Evolutionary conservation across 1,140 invertebrate genomes (phyloP).

Genomic region (Ceratina japonica): DNA sequence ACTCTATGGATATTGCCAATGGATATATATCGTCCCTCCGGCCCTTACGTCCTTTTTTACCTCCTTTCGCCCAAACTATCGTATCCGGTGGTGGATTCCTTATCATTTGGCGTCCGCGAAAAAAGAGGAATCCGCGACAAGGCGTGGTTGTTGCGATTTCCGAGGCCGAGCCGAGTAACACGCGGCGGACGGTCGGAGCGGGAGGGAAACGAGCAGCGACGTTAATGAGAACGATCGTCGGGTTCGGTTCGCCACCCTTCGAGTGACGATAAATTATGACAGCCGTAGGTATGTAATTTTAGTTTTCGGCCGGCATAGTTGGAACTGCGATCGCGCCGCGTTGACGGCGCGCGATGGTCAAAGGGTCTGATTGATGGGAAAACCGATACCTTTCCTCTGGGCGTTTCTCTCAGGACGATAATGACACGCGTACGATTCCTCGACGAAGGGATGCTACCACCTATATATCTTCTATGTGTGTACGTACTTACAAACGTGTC

Average conservation of each 20-base stretch:
- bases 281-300: slow-evolving; percentile 31
- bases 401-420: slow-evolving; percentile 63
- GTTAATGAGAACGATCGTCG: slow-evolving; percentile 9
- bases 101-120: not conserved
- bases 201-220: not conserved
- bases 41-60: not conserved
- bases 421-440: slow-evolving; percentile 61
- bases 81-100: slow-evolving; percentile 7
- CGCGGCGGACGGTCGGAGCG: no score
- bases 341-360: slow-evolving; percentile 17
- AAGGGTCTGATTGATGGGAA: slow-evolving; percentile 64
- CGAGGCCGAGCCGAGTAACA: not conserved
- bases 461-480: slow-evolving; percentile 22
- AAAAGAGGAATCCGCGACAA: not conserved
- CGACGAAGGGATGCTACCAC: slow-evolving; percentile 46
- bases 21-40: slow-evolving; percentile 49
- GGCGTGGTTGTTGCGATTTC: not conserved
- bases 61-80: not conserved
- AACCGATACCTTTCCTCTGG: slow-evolving; percentile 46
- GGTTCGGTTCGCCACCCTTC: not conserved
- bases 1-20: slow-evolving; percentile 45
- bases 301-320: not conserved
- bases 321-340: not conserved
- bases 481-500: slow-evolving; percentile 25
- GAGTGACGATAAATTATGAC: slow-evolving; percentile 11